Evolutionary conservation across 2,888 invertebrate species (phyloP).

Genomic region (Frankliniella fusca): DNA sequence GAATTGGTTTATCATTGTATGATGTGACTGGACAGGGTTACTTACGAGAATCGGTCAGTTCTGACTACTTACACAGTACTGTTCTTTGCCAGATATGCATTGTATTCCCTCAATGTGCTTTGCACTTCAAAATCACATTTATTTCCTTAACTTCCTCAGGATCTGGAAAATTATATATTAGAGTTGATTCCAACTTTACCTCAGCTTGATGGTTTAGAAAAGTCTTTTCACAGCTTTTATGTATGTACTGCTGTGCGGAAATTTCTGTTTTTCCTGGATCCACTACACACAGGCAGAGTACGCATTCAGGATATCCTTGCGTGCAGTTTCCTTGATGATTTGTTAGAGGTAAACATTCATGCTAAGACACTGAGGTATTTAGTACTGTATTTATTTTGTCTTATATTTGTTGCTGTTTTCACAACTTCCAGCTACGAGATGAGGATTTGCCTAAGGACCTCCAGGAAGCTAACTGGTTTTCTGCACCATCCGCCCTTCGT

Average conservation of each 20-base stretch:
- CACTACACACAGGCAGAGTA: conserved; percentile 79
- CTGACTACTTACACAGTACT: not conserved
- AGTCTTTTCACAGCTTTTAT: conserved; percentile 92
- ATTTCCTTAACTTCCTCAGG: conserved; percentile 55
- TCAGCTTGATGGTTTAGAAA: conserved; percentile 83
- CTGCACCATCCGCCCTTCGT: conserved; percentile 78
- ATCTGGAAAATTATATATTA: conserved; percentile 90
- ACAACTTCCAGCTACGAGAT: conserved; percentile 61
- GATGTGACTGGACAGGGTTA: conserved; percentile 91
- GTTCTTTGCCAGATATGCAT: not conserved
- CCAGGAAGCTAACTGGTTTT: conserved; percentile 88
- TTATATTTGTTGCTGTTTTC: conserved; percentile 29
- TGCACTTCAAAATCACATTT: not conserved
- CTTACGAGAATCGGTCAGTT: conserved; percentile 69
- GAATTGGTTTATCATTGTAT: conserved; percentile 88
- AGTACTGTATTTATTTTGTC: conserved; percentile 20
- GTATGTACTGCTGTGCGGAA: conserved; percentile 93
- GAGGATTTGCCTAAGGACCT: conserved; percentile 77
- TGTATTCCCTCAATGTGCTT: not conserved
- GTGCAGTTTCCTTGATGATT: conserved; percentile 86
- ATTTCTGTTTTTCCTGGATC: conserved; percentile 94
- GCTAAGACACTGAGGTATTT: not conserved
- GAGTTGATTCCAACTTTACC: conserved; percentile 89
- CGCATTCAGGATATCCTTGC: conserved; percentile 87
- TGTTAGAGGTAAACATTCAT: conserved; percentile 63